A percentile compares a stretch with the other conserved stretches of the same genome.
phyloP scores from a whole-genome alignment of 2,113 vertebrate species.

The Salvator merianae region DNA sequence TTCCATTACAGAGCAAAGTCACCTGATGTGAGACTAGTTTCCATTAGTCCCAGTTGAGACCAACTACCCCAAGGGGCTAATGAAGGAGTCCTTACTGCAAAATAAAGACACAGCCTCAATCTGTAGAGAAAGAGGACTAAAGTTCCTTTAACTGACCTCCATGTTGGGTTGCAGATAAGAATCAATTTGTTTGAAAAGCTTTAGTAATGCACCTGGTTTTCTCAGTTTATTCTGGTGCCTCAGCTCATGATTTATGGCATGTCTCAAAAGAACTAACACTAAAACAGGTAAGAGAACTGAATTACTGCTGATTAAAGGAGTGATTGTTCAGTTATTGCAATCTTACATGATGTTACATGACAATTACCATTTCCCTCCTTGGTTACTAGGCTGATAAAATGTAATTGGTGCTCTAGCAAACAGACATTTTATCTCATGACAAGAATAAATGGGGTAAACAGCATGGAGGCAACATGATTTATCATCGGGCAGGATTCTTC shows the following conservation, averaged over 20 bases:
- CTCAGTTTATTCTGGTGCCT: background rate
- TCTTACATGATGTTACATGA: background rate
- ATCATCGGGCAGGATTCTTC: slow-evolving; percentile 2
- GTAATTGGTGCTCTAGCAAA: background rate
- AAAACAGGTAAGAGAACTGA: slow-evolving; percentile 10
- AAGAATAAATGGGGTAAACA: slow-evolving; percentile 33
- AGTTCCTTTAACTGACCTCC: background rate
- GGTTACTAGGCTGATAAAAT: background rate
- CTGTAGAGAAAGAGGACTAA: background rate
- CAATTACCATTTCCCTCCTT: slow-evolving; percentile 26
- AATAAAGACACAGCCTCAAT: too few species aligned
- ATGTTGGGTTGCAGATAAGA: background rate
- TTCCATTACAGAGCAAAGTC: too few species aligned
- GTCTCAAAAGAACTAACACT: background rate
- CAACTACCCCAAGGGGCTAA: too few species aligned
- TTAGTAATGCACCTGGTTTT: background rate
- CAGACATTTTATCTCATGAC: background rate
- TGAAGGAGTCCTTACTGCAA: too few species aligned
- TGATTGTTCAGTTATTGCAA: background rate
- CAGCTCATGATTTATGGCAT: background rate
- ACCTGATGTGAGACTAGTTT: too few species aligned
- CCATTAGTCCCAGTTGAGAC: too few species aligned
- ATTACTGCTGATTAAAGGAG: slow-evolving; percentile 16
- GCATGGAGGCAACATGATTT: background rate
- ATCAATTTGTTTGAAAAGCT: background rate